These are phyloP conservation scores for Catharus bicknelli DNA, from an alignment of 2,113 vertebrate genomes.

Conservation along the genomic window DNA sequence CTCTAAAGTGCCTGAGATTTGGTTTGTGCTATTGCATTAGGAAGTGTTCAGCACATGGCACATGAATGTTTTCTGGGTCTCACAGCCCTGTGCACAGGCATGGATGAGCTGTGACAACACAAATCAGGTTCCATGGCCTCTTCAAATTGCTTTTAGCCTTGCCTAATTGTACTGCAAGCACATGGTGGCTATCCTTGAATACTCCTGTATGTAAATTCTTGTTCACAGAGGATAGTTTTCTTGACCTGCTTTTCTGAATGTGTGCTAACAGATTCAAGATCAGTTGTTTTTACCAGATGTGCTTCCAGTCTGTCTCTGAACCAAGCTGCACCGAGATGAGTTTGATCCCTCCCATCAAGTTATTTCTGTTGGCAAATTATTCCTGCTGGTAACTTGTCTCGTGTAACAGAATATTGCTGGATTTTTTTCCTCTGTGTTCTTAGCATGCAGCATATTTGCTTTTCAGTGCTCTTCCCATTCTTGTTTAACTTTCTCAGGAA, in stretches of 20 bases:
- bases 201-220: background rate
- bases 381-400: background rate
- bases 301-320: background rate
- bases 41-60: accelerated
- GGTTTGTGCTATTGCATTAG: background rate
- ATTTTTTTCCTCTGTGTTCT: background rate
- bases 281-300: background rate
- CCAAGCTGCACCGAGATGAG: background rate
- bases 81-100: background rate
- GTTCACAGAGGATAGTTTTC: background rate
- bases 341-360: background rate
- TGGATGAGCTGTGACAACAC: background rate
- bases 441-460: background rate
- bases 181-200: background rate
- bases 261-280: background rate
- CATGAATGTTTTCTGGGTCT: background rate
- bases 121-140: background rate
- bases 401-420: background rate
- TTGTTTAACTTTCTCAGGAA: background rate
- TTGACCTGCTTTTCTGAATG: background rate
- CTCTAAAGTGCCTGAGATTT: background rate
- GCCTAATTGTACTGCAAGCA: background rate
- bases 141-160: background rate
- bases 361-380: background rate
- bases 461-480: background rate